A percentile compares a stretch with the other conserved stretches of the same genome.
phyloP scores from a whole-genome alignment of 2,797 vertebrate genomes.

The Dipus sagitta region DNA sequence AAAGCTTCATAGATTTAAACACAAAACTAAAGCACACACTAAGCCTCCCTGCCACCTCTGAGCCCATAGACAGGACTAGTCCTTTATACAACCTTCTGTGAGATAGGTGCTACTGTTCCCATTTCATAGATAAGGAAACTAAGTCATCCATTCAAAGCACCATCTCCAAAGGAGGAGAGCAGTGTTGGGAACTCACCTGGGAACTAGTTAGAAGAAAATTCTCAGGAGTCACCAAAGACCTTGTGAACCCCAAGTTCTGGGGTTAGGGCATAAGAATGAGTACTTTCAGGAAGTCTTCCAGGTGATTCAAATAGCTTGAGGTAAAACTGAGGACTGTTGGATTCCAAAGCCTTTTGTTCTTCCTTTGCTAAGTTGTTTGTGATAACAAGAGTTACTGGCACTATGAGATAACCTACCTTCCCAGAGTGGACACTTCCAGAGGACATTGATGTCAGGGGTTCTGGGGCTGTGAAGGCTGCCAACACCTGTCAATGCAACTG shows the following conservation, averaged over 20 bases:
- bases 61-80: not conserved
- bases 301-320: not conserved
- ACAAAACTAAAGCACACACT: not conserved
- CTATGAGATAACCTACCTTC: not conserved
- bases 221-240: not conserved
- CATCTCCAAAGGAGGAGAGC: not conserved
- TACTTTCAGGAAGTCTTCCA: not conserved
- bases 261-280: too few species aligned
- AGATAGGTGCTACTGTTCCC: too few species aligned
- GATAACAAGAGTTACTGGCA: not conserved
- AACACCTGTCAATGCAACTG: not conserved
- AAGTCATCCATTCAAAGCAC: not conserved
- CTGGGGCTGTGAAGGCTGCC: constrained; percentile 1
- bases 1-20: constrained; percentile 15
- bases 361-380: not conserved
- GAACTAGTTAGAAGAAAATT: not conserved
- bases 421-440: not conserved
- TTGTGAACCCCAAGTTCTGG: not conserved
- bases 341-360: not conserved
- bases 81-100: not conserved
- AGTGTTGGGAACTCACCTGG: not conserved
- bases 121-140: not conserved
- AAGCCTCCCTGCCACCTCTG: not conserved
- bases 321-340: not conserved
- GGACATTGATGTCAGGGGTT: not conserved